These are phyloP conservation scores for Anhinga rufa DNA, from an alignment of 2,113 vertebrate genomes.

Conservation along the genomic window DNA sequence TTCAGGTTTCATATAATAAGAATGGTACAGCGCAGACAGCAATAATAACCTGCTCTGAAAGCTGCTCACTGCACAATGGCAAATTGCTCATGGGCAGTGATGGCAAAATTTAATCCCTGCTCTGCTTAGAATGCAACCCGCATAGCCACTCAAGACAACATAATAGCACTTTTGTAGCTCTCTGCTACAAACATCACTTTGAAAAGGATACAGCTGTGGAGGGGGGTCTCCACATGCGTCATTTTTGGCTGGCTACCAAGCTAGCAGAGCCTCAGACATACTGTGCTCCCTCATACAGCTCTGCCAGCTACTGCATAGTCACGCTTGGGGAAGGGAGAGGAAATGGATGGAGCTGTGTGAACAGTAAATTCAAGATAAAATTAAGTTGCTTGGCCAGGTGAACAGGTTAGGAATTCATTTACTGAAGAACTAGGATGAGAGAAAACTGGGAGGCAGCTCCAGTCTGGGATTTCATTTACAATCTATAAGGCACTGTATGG, in stretches of 20 bases:
- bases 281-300: background rate
- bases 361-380: background rate
- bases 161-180: constrained; percentile 65
- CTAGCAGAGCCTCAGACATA: background rate
- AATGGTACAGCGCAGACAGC: constrained; percentile 9
- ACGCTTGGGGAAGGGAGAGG: background rate
- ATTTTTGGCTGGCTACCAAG: constrained; percentile 52
- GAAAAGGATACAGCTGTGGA: constrained; percentile 63
- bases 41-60: constrained; percentile 50
- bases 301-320: background rate
- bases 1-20: constrained; percentile 46
- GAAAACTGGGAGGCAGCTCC: background rate
- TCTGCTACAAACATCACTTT: constrained; percentile 53
- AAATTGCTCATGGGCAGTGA: constrained; percentile 63
- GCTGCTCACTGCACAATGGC: constrained; percentile 23
- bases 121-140: constrained; percentile 54
- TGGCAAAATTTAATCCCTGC: constrained; percentile 60
- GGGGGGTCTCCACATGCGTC: constrained; percentile 50
- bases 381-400: background rate
- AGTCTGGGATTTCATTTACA: background rate
- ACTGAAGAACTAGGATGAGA: background rate
- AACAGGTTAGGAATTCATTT: background rate
- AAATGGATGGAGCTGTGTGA: background rate
- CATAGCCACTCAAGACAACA: constrained; percentile 61
- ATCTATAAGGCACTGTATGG: background rate